A percentile compares a stretch with the other conserved stretches of the same genome.
Conservation (phyloP, 1,140 invertebrate genomes). For the Drosophila pandora region DNA sequence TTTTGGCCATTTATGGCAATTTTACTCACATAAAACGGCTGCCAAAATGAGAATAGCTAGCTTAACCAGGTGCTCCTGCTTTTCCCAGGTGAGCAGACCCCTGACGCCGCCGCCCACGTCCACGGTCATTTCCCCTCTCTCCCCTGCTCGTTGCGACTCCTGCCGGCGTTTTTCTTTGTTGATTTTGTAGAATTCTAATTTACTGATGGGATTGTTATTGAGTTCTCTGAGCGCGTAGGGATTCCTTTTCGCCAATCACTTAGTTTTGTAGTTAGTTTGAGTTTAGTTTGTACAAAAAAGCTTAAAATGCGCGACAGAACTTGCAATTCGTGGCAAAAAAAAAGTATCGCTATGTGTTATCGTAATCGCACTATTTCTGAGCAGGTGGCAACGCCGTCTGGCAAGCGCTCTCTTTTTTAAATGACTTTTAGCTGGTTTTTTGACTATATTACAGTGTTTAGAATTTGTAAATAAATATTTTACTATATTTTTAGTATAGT, state of each 20-base stretch:
- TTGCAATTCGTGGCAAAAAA: conserved; percentile 31
- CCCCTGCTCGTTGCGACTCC: conserved; percentile 3
- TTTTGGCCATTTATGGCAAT: conserved; percentile 13
- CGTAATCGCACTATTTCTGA: conserved; percentile 12
- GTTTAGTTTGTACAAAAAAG: conserved; percentile 3
- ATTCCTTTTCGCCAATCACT: not conserved
- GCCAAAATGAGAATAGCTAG: conserved; percentile 95
- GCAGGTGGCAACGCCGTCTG: conserved; percentile 1
- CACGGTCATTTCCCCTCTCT: conserved; percentile 55
- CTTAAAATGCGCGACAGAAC: conserved; percentile 3
- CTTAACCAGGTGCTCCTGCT: conserved; percentile 97
- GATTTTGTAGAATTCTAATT: not conserved
- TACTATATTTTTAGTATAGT: not conserved
- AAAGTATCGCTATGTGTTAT: conserved; percentile 1
- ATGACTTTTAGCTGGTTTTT: not conserved
- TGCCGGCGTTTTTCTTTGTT: conserved; percentile 32
- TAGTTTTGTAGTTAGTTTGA: not conserved
- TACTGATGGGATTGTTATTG: not conserved
- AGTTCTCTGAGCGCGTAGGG: not conserved
- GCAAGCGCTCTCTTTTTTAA: not conserved
- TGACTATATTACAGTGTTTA: too few species aligned
- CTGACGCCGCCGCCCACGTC: conserved; percentile 48
- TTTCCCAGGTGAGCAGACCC: conserved; percentile 86
- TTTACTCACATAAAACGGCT: conserved; percentile 95
- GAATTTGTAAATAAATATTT: too few species aligned